Evolutionary conservation across 2,888 invertebrate species (phyloP).

Genomic region (Drosophila affinis): DNA sequence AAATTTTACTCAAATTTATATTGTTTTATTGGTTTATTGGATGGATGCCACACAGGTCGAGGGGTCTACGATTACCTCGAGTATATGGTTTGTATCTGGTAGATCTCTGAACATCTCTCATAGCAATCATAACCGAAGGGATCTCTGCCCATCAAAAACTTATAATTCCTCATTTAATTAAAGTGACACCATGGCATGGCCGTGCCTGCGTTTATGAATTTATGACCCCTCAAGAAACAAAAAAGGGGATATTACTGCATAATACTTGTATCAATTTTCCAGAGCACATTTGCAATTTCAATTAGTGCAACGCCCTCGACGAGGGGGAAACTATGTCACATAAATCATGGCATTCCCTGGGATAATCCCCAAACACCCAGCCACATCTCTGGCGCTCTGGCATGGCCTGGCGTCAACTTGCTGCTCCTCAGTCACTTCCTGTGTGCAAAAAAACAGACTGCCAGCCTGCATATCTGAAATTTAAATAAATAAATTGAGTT

Average conservation of each 20-base stretch:
- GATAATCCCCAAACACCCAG: conserved; percentile 9
- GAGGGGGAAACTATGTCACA: conserved; percentile 75
- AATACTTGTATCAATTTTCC: conserved; percentile 75
- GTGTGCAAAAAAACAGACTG: conserved; percentile 1
- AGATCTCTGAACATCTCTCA: conserved; percentile 12
- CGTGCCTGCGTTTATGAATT: conserved; percentile 38
- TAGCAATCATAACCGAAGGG: conserved; percentile 36
- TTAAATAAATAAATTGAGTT: conserved; percentile 83
- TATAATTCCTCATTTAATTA: conserved; percentile 78
- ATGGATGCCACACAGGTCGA: conserved; percentile 67
- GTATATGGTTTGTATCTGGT: background rate
- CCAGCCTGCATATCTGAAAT: conserved; percentile 56
- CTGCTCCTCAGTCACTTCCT: conserved; percentile 56
- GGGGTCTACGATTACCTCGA: conserved; percentile 52
- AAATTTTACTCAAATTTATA: conserved; percentile 57
- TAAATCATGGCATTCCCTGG: conserved; percentile 72
- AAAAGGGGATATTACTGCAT: conserved; percentile 57
- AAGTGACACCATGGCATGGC: conserved; percentile 52
- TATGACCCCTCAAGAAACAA: conserved; percentile 33
- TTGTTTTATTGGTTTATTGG: conserved; percentile 61
- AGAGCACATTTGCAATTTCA: conserved; percentile 77
- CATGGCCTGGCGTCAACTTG: conserved; percentile 52
- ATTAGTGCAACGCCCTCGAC: conserved; percentile 77
- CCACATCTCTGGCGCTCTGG: conserved; percentile 24
- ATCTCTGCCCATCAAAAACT: conserved; percentile 33